Conservation (phyloP, 2,888 invertebrate genomes). For the Amphipyra tragopoginis region DNA sequence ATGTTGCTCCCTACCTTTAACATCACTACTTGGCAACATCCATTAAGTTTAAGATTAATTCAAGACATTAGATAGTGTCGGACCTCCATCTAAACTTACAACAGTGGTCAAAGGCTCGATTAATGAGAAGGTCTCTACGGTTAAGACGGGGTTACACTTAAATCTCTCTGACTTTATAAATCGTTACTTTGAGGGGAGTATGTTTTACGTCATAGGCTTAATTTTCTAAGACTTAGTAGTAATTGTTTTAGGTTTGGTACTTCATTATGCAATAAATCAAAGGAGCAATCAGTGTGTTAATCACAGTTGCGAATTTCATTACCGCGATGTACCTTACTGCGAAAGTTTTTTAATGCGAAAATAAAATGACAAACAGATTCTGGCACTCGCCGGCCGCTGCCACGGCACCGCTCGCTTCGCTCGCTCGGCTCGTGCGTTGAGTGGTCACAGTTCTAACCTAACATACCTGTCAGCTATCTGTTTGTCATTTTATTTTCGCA, state of each 20-base stretch:
- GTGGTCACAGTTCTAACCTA: too few relatives aligned
- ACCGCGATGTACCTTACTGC: too few relatives aligned
- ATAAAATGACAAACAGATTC: too few relatives aligned
- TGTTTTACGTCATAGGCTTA: constrained; percentile 23
- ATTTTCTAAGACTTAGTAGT: constrained; percentile 21
- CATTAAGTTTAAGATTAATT: constrained; percentile 65
- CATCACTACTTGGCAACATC: constrained; percentile 39
- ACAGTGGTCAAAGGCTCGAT: constrained; percentile 59
- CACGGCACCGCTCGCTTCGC: too few relatives aligned
- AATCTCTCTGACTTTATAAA: constrained; percentile 50
- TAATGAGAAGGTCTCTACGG: constrained; percentile 58
- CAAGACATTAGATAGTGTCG: constrained; percentile 63
- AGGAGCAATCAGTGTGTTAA: too few relatives aligned
- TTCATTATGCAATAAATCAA: constrained; percentile 22
- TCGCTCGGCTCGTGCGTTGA: too few relatives aligned
- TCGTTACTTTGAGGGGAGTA: constrained; percentile 24
- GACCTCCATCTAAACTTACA: constrained; percentile 52
- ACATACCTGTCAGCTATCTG: too few relatives aligned
- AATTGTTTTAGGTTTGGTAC: constrained; percentile 33
- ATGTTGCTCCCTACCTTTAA: not conserved
- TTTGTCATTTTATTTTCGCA: too few relatives aligned
- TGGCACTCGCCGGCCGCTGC: too few relatives aligned
- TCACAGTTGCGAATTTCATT: too few relatives aligned
- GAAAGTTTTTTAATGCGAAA: too few relatives aligned
- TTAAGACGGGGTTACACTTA: constrained; percentile 55